Evolutionary conservation across 2,888 invertebrate species (phyloP).

Genomic region (Dicycla oo): DNA sequence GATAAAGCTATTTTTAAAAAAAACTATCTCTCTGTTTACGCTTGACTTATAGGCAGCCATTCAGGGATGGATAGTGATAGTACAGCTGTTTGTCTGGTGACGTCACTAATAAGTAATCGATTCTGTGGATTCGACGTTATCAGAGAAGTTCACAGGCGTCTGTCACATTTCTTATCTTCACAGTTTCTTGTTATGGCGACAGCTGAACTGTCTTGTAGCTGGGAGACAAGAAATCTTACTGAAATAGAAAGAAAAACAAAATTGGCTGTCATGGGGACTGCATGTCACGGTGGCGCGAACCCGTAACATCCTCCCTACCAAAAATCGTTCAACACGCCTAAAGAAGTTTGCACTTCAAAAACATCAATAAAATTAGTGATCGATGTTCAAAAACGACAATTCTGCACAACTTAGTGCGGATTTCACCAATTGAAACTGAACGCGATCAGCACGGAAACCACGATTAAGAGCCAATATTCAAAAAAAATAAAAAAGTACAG

Average conservation of each 20-base stretch:
- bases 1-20: conserved; percentile 28
- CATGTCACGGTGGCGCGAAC: too few species aligned
- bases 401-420: not conserved
- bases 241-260: not conserved
- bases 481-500: too few species aligned
- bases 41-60: not conserved
- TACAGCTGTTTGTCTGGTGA: conserved; percentile 39
- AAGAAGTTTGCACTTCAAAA: too few species aligned
- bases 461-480: too few species aligned
- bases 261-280: too few species aligned
- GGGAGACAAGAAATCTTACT: not conserved
- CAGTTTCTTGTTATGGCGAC: not conserved
- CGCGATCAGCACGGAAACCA: too few species aligned
- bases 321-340: too few species aligned
- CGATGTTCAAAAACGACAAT: not conserved
- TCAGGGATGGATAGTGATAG: conserved; percentile 11
- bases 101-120: conserved; percentile 42
- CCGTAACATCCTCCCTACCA: too few species aligned
- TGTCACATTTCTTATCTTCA: conserved; percentile 15
- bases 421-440: too few species aligned
- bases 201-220: not conserved
- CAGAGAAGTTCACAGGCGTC: conserved; percentile 16
- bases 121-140: conserved; percentile 25
- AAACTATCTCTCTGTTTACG: conserved; percentile 22
- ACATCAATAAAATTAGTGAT: too few species aligned